Base-by-base conservation (phyloP, 1,140 invertebrate species). In the Meteorus sp. region DNA sequence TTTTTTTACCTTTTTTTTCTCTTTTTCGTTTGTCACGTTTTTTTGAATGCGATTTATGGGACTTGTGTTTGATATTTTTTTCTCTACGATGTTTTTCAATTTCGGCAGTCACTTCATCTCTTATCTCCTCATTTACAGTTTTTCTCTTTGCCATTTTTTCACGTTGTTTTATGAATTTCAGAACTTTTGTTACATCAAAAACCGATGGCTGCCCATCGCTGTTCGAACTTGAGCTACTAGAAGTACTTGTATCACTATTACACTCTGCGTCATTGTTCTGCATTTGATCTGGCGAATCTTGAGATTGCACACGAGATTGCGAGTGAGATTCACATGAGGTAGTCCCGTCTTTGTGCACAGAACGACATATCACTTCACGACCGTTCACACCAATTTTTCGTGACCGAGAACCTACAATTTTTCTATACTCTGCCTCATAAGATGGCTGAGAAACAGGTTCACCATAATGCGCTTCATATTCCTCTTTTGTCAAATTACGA, bases 61-160 rank as follows among this genome's bases (percentile, higher is more conserved):
- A 68, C 8, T 70, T 75, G 2, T 62, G 54, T 4, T 69, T 69
- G 15, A 67, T 62, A 9, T 33, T 67, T 19, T 72, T 73, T n/a
- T 77, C 72, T 5, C 68, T 70, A 58, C 73, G 68, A 19, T 71
- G 73, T 2, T 73, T 66, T 29, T 77, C 74, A 6, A 79, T 80
- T 27, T 80, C 76, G 5, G 77, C 76, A 0, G 69, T 67, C 1
- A 79, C 75, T 39, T 79, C 77, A 15, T 80, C 78, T 3, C 76
- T 67, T n/a, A 79, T 78, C 0, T 75, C 73, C 31, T 79, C 77
- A 39, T 77, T 79, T 1, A 79, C 23, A 0, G 71, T 71, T 17
- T 66, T 73, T 2, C 77, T 71, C 23, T 79, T 81, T 0, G 72
- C 77, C 0, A 77, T 73, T 25, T 79, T 81, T n/a, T 81, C 77